Evolutionary conservation across 2,797 vertebrate genomes (phyloP), one percentile per base, ranked within the genome.

Genomic region (Peromyscus attwateri): DNA sequence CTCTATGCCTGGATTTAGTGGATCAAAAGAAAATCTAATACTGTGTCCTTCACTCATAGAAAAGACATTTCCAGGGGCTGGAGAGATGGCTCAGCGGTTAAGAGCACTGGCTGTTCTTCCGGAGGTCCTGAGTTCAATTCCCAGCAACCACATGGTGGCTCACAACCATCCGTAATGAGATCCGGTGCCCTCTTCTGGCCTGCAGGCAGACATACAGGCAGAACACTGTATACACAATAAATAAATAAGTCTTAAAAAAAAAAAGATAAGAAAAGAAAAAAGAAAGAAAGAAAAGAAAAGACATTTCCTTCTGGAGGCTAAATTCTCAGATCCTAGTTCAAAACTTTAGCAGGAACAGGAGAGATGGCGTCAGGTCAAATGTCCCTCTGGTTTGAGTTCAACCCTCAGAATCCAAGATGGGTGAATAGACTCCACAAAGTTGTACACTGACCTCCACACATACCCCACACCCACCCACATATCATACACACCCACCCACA

Each of bases 1-100:
- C 10, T 29, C 29, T 76, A 3, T 52, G n/a, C 55, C 49, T 88
- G 83, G 52, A 64, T 82, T 88, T 73, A 40, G 79, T 62, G 68
- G 87, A 55, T 37, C 84, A 80, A 87, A 95, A 81, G 57, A 40
- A 89, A 94, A 75, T 76, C 55, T 46, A 76, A 92, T 6, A 81
- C 25, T 21, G 43, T 43, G 64, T 34, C 52, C 81, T 76, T 87
- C 9, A 79, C 57, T 29, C 66, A 29, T 17, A 55, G 37, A 82
- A 92, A 89, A 91, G 87, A 57, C 57, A 57, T 57, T 57, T 57
- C 57, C 17, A 9, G 46, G 46, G 46, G 46, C 46, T 49, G 46
- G 46, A 49, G 46, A 10, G 46, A 49, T 49, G 46, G 46, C 46
- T 49, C 46, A 49, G 10, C 0, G 46, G 46, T 49, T 49, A 49